Base-by-base conservation (phyloP, 2,888 invertebrate species). In the Apotomis betuletana region DNA sequence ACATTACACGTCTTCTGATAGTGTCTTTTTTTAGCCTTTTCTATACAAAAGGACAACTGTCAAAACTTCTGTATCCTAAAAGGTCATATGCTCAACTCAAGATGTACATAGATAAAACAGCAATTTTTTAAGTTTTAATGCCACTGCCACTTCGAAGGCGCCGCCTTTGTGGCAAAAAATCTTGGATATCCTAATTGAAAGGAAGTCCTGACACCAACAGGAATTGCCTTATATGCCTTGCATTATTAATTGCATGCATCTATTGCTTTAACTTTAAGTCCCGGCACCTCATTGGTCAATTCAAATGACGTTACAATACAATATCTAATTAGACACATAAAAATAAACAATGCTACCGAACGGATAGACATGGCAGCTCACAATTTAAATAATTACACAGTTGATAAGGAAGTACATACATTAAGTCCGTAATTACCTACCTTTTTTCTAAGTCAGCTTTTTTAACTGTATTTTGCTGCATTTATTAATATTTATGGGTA, bases 281-380 rank as follows among this genome's bases (percentile, higher is more conserved):
- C 49, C 10, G 9, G 49, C 9, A 49, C 49, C 8, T 41, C 41
- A 41, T 41, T 41, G 41, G 41, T 49, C 44, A 44, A 52, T 67
- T 60, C 44, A 41, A 59, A 60, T 54, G 44, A 54, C 60, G 60
- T 68, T n/a, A 63, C 38, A 38, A n/a, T 13, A 38, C 36, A 8
- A 12, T 41, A 38, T 41, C 38, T 69, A 69, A 62, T 69, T 69
- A 69, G 44, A 61, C 27, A 62, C 62, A 69, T 46, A 55, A 69
- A 69, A 69, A 69, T 46, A 55, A 69, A 69, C 68, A 68, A 12
- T 52, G 52, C 63, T 63, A 41, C 52, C 9, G n/a, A 54, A 41
- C 52, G 52, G n/a, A 52, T 41, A 54, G 54, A 52, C n/a, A 38
- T 13, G 52, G 55, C 54, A 61, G 38, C 55, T 54, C 54, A 60